Conservation (phyloP, 2,113 vertebrate genomes). For the Glaucomys volans region DNA sequence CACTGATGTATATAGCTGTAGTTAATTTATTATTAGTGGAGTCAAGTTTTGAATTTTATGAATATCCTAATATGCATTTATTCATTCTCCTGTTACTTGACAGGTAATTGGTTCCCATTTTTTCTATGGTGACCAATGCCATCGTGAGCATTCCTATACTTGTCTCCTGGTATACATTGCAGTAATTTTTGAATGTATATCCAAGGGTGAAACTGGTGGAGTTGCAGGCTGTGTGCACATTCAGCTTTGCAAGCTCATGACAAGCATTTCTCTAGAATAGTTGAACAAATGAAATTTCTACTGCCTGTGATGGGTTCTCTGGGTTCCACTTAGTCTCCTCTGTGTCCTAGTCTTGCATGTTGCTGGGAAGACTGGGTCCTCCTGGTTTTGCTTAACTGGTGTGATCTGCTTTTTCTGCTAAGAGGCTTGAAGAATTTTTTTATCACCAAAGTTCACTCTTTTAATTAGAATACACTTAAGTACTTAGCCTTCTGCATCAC, state of each 20-base stretch:
- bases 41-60: not conserved
- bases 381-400: not conserved
- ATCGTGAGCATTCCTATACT: not conserved
- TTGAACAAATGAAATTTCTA: no score
- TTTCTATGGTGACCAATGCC: not conserved
- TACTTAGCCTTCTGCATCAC: not conserved
- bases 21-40: not conserved
- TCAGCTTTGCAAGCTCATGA: not conserved
- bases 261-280: not conserved
- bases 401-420: not conserved
- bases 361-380: not conserved
- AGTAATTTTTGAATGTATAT: not conserved
- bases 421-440: not conserved
- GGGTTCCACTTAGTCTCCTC: accelerated
- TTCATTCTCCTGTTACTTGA: not conserved
- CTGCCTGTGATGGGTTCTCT: no score
- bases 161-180: not conserved
- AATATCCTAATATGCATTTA: no score
- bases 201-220: not conserved
- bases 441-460: not conserved
- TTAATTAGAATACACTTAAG: not conserved
- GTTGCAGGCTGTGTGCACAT: not conserved
- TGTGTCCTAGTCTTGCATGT: not conserved
- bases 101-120: not conserved
- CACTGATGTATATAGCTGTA: not conserved